Evolutionary conservation across 2,888 invertebrate genomes (phyloP).

Genomic region (Drosophila fungiperda): DNA sequence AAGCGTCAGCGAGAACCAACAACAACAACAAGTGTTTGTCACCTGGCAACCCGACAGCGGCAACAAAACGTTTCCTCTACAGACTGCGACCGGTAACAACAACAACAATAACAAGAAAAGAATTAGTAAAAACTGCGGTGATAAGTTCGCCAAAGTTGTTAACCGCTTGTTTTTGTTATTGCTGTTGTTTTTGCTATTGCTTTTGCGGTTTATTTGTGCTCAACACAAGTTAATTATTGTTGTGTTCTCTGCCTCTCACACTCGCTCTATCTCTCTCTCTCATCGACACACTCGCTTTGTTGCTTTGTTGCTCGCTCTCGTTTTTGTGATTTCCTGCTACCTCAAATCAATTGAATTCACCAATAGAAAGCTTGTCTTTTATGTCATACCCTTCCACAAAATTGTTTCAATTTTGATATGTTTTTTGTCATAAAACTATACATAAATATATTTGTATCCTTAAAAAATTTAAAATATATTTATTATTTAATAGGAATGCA

Average conservation of each 20-base stretch:
- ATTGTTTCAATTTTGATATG: no score
- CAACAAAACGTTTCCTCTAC: slow-evolving; percentile 30
- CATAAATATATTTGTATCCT: not conserved
- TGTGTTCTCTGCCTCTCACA: slow-evolving; percentile 16
- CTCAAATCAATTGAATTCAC: slow-evolving; percentile 55
- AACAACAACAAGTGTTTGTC: slow-evolving; percentile 49
- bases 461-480: not conserved
- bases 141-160: slow-evolving; percentile 69
- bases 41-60: slow-evolving; percentile 68
- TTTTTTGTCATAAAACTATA: not conserved
- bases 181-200: slow-evolving; percentile 24
- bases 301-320: slow-evolving; percentile 20
- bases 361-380: slow-evolving; percentile 58
- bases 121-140: slow-evolving; percentile 40
- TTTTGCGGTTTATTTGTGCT: slow-evolving; percentile 46
- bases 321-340: slow-evolving; percentile 45
- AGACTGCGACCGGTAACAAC: slow-evolving; percentile 45
- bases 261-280: slow-evolving; percentile 8
- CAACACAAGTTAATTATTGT: slow-evolving; percentile 65
- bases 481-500: no score
- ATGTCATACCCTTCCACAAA: slow-evolving; percentile 21
- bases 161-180: slow-evolving; percentile 57
- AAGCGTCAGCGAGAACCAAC: slow-evolving; percentile 42
- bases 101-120: slow-evolving; percentile 22
- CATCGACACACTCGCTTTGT: slow-evolving; percentile 2